Percentiles rank a stretch among this genome's conserved stretches.
Conservation (phyloP, 2,113 vertebrate species). For the Sardina pilchardus region DNA sequence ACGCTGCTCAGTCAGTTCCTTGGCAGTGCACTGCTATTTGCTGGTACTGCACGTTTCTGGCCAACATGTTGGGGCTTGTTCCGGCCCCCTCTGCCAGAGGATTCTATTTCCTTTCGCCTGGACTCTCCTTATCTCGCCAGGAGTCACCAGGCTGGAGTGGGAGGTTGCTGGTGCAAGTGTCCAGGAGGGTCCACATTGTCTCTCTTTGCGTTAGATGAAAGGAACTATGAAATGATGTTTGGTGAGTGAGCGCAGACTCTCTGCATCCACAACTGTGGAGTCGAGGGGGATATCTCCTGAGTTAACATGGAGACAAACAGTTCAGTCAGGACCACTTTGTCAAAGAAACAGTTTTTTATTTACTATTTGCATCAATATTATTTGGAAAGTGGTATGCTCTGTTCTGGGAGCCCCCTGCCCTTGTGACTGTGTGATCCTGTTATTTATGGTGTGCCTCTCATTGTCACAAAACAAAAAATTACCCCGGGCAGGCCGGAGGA, state of each 20-base stretch:
- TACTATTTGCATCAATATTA: too few species aligned
- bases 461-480: constrained; percentile 6
- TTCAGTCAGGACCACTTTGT: background rate
- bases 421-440: background rate
- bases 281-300: background rate
- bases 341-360: too few species aligned
- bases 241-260: background rate
- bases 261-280: background rate
- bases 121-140: constrained; percentile 1
- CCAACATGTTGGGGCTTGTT: background rate
- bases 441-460: background rate
- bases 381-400: too few species aligned
- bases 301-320: background rate
- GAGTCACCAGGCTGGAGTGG: background rate
- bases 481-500: background rate
- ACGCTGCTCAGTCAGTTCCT: background rate
- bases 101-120: background rate
- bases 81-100: background rate
- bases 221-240: background rate
- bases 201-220: background rate
- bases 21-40: background rate
- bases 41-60: background rate
- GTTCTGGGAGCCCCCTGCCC: too few species aligned
- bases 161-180: background rate
- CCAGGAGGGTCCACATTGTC: background rate